Evolutionary conservation across 2,888 invertebrate species (phyloP).

Genomic region (Athrips mouffetella): DNA sequence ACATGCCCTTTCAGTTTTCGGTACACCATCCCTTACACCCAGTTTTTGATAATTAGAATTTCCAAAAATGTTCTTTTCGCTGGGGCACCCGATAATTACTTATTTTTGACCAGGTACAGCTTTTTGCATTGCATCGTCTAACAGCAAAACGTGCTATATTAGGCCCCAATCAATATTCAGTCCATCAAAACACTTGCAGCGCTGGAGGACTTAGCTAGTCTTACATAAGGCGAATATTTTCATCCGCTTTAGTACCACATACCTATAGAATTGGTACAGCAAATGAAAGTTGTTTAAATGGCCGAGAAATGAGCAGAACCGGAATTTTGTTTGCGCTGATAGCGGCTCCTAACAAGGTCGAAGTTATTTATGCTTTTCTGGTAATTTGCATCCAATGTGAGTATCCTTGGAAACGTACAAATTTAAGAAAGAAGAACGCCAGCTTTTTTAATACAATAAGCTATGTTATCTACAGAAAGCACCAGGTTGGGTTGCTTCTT

Average conservation of each 20-base stretch:
- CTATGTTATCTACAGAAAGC: too few relatives aligned
- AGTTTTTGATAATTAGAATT: too few relatives aligned
- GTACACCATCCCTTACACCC: too few relatives aligned
- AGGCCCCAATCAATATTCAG: neutral
- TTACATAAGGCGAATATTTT: constrained; percentile 13
- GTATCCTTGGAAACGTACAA: neutral
- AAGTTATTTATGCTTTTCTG: constrained; percentile 41
- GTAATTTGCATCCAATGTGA: constrained; percentile 10
- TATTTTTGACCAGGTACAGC: too few relatives aligned
- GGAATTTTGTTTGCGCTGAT: constrained; percentile 55
- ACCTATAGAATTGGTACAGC: constrained; percentile 43
- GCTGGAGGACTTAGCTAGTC: neutral
- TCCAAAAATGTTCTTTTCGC: too few relatives aligned
- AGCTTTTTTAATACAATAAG: too few relatives aligned
- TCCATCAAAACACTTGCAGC: neutral
- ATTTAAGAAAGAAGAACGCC: too few relatives aligned
- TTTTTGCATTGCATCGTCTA: too few relatives aligned
- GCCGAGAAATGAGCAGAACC: constrained; percentile 54
- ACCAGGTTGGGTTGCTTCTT: too few relatives aligned
- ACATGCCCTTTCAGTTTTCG: too few relatives aligned
- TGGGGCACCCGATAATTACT: too few relatives aligned
- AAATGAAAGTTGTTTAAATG: constrained; percentile 65
- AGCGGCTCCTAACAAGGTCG: constrained; percentile 45
- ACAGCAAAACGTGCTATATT: too few relatives aligned
- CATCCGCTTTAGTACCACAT: constrained; percentile 12